Conservation (phyloP, 1,140 invertebrate species). For the Marisa cornuarietis region DNA sequence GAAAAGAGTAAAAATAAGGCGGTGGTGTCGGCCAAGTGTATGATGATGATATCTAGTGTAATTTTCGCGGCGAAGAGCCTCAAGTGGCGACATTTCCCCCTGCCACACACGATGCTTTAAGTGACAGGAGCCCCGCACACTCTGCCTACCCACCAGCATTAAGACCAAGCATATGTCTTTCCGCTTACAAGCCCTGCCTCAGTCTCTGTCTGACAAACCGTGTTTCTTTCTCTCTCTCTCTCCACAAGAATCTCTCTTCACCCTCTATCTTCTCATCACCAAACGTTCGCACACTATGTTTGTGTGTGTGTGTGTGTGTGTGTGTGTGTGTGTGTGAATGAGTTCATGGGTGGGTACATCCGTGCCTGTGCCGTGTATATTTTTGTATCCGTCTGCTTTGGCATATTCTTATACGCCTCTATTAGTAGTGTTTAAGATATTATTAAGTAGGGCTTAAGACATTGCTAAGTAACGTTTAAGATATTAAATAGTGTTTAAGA, state of each 20-base stretch:
- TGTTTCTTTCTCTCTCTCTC: conserved; percentile 1
- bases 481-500: too few relatives aligned
- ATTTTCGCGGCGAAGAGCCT: too few relatives aligned
- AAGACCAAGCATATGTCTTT: background rate
- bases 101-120: too few relatives aligned
- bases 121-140: too few relatives aligned
- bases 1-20: too few relatives aligned
- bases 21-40: too few relatives aligned
- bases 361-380: background rate
- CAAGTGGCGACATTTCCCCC: too few relatives aligned
- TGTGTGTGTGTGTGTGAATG: background rate
- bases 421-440: background rate
- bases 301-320: background rate
- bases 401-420: background rate
- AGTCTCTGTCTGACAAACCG: background rate
- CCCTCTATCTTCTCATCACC: background rate
- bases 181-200: background rate
- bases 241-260: background rate
- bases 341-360: background rate
- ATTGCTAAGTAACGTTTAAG: too few relatives aligned
- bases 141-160: too few relatives aligned
- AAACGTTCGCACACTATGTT: background rate
- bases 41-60: too few relatives aligned
- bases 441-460: background rate
- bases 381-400: background rate